Conservation (phyloP, 2,113 vertebrate genomes). For the Panthera tigris region DNA sequence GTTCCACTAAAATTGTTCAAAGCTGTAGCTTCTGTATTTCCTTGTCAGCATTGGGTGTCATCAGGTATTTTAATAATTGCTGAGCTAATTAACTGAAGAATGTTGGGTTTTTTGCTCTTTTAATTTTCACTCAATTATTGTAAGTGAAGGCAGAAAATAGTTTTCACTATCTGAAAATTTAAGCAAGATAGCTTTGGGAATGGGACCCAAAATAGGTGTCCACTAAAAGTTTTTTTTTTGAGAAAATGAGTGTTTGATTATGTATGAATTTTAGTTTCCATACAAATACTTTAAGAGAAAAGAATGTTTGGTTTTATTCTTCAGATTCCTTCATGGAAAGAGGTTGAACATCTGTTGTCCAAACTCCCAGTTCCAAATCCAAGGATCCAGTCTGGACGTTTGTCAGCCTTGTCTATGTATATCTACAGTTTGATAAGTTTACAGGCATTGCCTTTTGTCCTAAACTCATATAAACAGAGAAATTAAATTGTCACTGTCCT, state of each 20-base stretch:
- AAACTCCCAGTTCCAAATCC: background rate
- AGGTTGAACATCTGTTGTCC: background rate
- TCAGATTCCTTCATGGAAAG: background rate
- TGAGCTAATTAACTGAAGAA: background rate
- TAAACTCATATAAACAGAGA: background rate
- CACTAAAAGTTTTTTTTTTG: background rate
- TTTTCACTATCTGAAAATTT: background rate
- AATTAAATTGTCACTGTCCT: background rate
- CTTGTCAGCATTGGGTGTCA: background rate
- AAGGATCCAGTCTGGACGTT: background rate
- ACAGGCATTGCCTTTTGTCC: background rate
- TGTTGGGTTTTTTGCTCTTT: background rate
- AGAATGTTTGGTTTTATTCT: background rate
- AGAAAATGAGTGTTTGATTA: background rate
- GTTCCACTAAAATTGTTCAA: background rate
- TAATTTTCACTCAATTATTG: background rate
- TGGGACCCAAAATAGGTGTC: background rate
- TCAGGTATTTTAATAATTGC: background rate
- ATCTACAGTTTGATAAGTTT: background rate
- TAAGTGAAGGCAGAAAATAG: background rate
- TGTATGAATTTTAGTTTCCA: background rate
- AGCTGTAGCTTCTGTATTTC: background rate
- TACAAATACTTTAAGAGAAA: background rate
- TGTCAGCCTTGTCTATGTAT: background rate
- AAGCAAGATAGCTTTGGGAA: background rate